phyloP scores from a whole-genome alignment of 2,888 invertebrate species.

The Lampropteryx suffumata region DNA sequence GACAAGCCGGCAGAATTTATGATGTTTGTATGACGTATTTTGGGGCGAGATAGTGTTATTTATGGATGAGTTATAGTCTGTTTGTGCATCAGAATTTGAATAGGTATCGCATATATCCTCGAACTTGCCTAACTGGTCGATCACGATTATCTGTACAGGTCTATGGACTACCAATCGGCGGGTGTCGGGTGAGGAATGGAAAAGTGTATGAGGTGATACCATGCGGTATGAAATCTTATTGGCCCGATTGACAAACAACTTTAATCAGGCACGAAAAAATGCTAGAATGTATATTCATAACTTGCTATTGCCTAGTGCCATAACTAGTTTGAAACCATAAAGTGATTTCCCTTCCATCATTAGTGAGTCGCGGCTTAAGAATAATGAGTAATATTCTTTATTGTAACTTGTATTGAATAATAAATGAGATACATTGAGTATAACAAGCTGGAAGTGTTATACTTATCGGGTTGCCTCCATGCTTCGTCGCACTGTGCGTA shows the following conservation, averaged over 20 bases:
- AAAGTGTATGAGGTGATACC: too few relatives aligned
- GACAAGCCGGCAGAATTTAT: constrained; percentile 40
- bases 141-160: not conserved
- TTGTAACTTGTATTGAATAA: too few relatives aligned
- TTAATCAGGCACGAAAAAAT: too few relatives aligned
- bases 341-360: too few relatives aligned
- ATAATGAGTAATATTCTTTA: too few relatives aligned
- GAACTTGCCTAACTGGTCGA: not conserved
- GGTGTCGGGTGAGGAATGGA: too few relatives aligned
- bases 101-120: constrained; percentile 15
- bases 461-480: constrained; percentile 4
- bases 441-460: constrained; percentile 2
- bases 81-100: constrained; percentile 21
- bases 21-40: constrained; percentile 41
- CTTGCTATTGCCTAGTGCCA: too few relatives aligned
- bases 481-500: constrained; percentile 15
- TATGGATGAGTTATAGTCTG: constrained; percentile 33
- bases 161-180: not conserved
- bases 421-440: constrained; percentile 6
- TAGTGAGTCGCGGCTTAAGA: too few relatives aligned
- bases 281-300: too few relatives aligned
- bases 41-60: constrained; percentile 37
- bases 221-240: too few relatives aligned
- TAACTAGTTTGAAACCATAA: too few relatives aligned
- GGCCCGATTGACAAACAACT: too few relatives aligned